Evolutionary conservation across 30 jellyfish, hydroid and myxozoan genomes (phyloP).

Genomic region (Cassiopea andromeda): DNA sequence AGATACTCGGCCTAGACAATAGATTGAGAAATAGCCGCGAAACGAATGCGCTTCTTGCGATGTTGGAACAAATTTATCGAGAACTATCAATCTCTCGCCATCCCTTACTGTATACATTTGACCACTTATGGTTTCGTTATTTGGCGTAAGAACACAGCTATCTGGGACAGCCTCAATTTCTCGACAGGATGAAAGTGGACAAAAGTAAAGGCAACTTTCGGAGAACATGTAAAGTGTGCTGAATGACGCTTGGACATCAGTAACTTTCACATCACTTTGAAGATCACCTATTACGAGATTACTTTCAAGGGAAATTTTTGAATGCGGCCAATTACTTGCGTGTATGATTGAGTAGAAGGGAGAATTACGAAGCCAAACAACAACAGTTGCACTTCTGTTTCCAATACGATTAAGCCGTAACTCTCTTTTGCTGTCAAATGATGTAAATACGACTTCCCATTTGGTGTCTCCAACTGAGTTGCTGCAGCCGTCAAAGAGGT

Average conservation of each 20-base stretch:
- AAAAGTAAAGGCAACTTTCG: slow-evolving; percentile 90
- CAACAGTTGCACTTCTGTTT: slow-evolving; percentile 76
- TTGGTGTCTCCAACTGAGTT: slow-evolving; percentile 44
- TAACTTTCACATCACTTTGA: slow-evolving; percentile 80
- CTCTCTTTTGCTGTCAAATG: slow-evolving; percentile 86
- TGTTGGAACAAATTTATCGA: slow-evolving; percentile 76
- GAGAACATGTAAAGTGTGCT: slow-evolving; percentile 90
- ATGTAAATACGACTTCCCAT: slow-evolving; percentile 91
- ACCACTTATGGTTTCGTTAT: slow-evolving; percentile 93
- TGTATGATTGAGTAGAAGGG: slow-evolving; percentile 88
- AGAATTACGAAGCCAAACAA: slow-evolving; percentile 89
- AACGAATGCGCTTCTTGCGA: slow-evolving; percentile 92
- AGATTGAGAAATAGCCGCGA: slow-evolving; percentile 83
- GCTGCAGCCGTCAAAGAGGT: slow-evolving; percentile 67
- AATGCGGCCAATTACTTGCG: slow-evolving; percentile 85
- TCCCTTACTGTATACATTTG: slow-evolving; percentile 81
- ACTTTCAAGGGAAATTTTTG: slow-evolving; percentile 82
- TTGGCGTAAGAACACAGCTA: slow-evolving; percentile 94
- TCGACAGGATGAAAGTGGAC: slow-evolving; percentile 88
- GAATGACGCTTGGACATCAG: slow-evolving; percentile 90
- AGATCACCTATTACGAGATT: slow-evolving; percentile 92
- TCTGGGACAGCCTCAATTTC: slow-evolving; percentile 89
- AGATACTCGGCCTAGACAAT: slow-evolving; percentile 81
- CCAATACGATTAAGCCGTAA: slow-evolving; percentile 82
- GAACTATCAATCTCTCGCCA: slow-evolving; percentile 84